Evolutionary conservation across 2,797 vertebrate species (phyloP).

Genomic region (Enteromius anoplus): DNA sequence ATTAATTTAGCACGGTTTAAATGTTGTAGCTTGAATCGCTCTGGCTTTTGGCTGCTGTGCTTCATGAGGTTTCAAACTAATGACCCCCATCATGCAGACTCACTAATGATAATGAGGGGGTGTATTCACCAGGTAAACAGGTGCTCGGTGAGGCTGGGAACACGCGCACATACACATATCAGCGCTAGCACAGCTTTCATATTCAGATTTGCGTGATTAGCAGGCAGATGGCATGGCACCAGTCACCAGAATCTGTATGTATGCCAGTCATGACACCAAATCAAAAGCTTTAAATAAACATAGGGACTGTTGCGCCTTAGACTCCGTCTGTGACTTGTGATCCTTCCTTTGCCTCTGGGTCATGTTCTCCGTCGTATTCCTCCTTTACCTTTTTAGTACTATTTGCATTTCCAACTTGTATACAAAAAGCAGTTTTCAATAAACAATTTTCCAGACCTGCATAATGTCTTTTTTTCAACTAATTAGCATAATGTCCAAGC

Average conservation of each 20-base stretch:
- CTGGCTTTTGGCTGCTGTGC: conserved; percentile 33
- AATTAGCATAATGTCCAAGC: neutral
- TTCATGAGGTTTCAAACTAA: conserved; percentile 45
- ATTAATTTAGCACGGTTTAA: conserved; percentile 2
- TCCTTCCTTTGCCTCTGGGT: neutral
- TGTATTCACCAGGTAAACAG: conserved; percentile 58
- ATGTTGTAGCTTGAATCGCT: conserved; percentile 24
- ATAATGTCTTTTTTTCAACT: neutral
- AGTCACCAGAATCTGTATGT: conserved; percentile 51
- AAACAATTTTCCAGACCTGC: neutral
- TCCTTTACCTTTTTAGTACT: neutral
- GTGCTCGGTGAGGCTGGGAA: conserved; percentile 35
- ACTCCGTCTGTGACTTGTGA: conserved; percentile 14
- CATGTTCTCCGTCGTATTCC: neutral
- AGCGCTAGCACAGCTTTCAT: conserved; percentile 47
- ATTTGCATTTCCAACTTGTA: conserved; percentile 9
- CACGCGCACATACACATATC: conserved; percentile 46
- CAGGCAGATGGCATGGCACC: conserved; percentile 61
- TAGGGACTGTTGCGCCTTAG: conserved; percentile 21
- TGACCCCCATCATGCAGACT: conserved; percentile 43
- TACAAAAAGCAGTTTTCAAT: neutral
- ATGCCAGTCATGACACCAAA: conserved; percentile 51
- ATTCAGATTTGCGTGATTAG: conserved; percentile 61
- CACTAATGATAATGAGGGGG: conserved; percentile 57
- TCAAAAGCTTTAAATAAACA: conserved; percentile 53